These are phyloP conservation scores for Hemaris fuciformis DNA, from an alignment of 2,888 invertebrate species.

Conservation along the genomic window DNA sequence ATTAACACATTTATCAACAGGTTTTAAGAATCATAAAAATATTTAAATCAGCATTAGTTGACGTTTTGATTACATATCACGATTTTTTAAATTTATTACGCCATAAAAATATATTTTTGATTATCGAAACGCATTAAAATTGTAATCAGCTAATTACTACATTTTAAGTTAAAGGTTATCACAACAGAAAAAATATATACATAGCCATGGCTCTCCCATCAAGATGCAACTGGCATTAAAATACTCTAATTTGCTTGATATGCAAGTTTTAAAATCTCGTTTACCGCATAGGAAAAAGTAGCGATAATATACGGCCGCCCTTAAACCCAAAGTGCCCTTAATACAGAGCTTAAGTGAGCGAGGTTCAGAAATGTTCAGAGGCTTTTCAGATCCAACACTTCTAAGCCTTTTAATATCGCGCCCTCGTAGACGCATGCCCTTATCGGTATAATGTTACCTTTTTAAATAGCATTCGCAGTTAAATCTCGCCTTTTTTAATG, in stretches of 20 bases:
- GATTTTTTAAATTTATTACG: not conserved
- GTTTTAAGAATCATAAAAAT: not conserved
- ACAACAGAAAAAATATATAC: not conserved
- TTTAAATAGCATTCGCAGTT: slow-evolving; percentile 60
- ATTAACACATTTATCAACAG: not conserved
- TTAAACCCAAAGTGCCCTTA: slow-evolving; percentile 76
- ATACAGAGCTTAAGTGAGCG: slow-evolving; percentile 79
- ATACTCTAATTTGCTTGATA: not conserved
- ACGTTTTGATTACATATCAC: not conserved
- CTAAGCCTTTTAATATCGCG: slow-evolving; percentile 79
- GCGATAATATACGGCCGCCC: slow-evolving; percentile 70
- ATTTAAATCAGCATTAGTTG: not conserved
- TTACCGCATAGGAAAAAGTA: slow-evolving; percentile 50
- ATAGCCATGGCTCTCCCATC: not conserved
- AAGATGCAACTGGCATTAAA: not conserved
- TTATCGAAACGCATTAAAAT: not conserved
- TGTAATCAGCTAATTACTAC: not conserved
- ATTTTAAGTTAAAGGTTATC: not conserved
- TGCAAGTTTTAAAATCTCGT: not conserved
- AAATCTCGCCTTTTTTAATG: slow-evolving; percentile 19
- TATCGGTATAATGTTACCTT: slow-evolving; percentile 63
- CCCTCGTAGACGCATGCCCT: slow-evolving; percentile 57
- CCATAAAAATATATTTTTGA: not conserved
- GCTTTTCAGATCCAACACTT: slow-evolving; percentile 78
- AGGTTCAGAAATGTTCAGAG: slow-evolving; percentile 74